Percentiles rank a stretch among this genome's conserved stretches.
These are phyloP conservation scores for Anguilla pacifica DNA, from an alignment of 2,797 vertebrate species.

Conservation along the genomic window DNA sequence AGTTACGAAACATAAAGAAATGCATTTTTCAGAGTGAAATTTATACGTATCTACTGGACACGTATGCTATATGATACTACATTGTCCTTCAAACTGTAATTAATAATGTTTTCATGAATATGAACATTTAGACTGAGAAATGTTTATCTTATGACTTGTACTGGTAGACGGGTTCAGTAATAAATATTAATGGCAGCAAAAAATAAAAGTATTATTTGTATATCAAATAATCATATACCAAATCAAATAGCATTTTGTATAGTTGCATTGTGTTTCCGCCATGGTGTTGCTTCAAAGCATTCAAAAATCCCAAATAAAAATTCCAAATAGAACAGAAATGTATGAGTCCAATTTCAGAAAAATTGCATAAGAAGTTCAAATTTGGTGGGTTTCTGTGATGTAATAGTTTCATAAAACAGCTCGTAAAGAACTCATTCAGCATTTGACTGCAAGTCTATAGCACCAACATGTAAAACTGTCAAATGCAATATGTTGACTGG, in stretches of 20 bases:
- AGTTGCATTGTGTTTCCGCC: background rate
- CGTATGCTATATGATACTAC: background rate
- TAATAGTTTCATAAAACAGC: slow-evolving; percentile 50
- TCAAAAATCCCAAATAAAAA: background rate
- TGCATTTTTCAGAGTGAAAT: background rate
- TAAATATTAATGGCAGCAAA: too few species aligned
- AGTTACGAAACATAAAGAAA: background rate
- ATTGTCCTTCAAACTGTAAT: background rate
- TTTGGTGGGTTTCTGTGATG: background rate
- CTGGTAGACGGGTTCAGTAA: background rate
- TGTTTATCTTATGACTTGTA: background rate
- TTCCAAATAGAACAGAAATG: background rate
- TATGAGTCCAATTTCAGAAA: background rate
- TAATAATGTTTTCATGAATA: background rate
- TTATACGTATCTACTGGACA: background rate
- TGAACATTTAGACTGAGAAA: background rate
- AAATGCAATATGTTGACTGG: slow-evolving; percentile 50
- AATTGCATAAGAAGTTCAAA: background rate
- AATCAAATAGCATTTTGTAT: too few species aligned
- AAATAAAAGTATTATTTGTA: too few species aligned
- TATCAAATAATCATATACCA: too few species aligned
- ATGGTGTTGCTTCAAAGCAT: background rate
- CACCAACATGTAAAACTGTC: slow-evolving; percentile 34
- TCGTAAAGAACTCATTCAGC: slow-evolving; percentile 51
- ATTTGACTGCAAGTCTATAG: slow-evolving; percentile 68